Percentiles rank a stretch among this genome's conserved stretches.
phyloP scores from a whole-genome alignment of 2,888 invertebrate species.

The Tigriopus californicus region DNA sequence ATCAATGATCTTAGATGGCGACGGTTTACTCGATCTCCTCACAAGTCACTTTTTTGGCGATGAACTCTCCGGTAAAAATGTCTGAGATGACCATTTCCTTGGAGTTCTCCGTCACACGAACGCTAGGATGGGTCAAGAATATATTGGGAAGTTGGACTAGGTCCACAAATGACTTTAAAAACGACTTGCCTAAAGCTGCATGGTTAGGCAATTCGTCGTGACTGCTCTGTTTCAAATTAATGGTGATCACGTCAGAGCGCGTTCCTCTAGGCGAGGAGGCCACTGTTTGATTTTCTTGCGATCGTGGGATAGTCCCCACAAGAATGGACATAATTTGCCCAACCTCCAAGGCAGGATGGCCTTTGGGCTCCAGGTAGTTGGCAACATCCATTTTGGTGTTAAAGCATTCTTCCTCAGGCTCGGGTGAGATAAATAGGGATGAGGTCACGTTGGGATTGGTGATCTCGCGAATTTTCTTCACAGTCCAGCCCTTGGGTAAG shows the following conservation, averaged over 20 bases:
- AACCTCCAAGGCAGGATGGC: slow-evolving; percentile 9
- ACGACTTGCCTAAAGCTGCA: neutral
- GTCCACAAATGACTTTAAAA: neutral
- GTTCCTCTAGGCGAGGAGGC: neutral
- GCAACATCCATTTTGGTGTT: neutral
- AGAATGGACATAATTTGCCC: neutral
- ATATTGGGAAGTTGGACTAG: slow-evolving; percentile 4
- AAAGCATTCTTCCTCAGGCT: neutral
- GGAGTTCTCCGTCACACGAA: neutral
- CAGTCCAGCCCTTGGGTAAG: slow-evolving; percentile 5
- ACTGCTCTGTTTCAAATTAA: neutral
- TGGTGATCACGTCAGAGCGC: neutral
- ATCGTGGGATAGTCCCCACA: too few relatives aligned
- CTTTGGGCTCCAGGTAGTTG: slow-evolving; percentile 2
- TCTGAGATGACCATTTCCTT: neutral
- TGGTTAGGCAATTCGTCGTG: neutral
- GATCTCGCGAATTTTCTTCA: neutral
- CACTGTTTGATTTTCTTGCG: neutral
- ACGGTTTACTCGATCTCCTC: neutral
- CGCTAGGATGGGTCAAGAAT: slow-evolving; percentile 4
- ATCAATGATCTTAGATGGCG: too few relatives aligned
- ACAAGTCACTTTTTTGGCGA: neutral
- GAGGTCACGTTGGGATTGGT: neutral
- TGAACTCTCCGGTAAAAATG: neutral
- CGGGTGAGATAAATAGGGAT: neutral